phyloP scores from a whole-genome alignment of 2,797 vertebrate species.

The Loris lydekkerianus region DNA sequence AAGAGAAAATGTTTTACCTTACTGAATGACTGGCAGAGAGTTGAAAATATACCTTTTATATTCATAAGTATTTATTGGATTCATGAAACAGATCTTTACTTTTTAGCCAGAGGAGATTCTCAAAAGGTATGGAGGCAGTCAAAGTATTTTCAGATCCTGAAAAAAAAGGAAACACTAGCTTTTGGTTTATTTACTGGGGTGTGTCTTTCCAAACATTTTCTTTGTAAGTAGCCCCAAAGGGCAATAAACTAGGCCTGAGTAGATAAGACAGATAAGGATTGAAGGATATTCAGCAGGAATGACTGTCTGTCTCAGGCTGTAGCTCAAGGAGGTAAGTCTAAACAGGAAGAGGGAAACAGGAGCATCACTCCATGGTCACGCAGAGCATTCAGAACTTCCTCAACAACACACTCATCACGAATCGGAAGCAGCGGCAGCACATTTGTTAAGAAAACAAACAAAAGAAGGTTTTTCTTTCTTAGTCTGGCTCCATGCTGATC shows the following conservation, averaged over 20 bases:
- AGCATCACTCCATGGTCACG: neutral
- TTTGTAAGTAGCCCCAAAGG: neutral
- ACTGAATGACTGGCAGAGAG: neutral
- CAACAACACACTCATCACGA: neutral
- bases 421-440: neutral
- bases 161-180: constrained; percentile 46
- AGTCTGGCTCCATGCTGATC: neutral
- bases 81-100: neutral
- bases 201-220: constrained; percentile 41
- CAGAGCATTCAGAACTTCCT: neutral
- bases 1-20: constrained; percentile 37
- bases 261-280: neutral
- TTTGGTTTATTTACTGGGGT: constrained; percentile 34
- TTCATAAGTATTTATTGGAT: constrained; percentile 33
- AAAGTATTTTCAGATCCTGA: constrained; percentile 56
- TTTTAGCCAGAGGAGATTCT: constrained; percentile 22
- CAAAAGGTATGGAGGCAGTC: constrained; percentile 19
- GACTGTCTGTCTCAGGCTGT: neutral
- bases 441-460: neutral
- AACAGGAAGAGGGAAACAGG: neutral
- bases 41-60: constrained; percentile 30
- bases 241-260: neutral
- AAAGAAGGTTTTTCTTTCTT: neutral
- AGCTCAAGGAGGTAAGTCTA: neutral
- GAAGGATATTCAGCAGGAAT: neutral